Conservation (phyloP, 1,140 invertebrate species). For the Rhopalosiphum padi region DNA sequence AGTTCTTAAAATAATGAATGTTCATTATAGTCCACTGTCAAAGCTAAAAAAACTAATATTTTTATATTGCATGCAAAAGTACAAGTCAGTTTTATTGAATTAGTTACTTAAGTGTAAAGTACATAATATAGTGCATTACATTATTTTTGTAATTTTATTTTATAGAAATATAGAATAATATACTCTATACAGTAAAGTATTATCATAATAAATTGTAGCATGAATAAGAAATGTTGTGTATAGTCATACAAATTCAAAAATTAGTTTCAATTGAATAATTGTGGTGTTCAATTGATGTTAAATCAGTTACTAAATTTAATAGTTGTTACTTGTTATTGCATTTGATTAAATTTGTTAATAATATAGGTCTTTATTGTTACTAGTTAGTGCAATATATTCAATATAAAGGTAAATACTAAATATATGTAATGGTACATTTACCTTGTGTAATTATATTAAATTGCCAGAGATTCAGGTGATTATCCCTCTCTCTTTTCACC, state of each 20-base stretch:
- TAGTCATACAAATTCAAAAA: background rate
- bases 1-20: background rate
- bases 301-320: background rate
- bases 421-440: background rate
- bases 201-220: background rate
- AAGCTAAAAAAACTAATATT: background rate
- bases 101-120: background rate
- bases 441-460: background rate
- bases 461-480: background rate
- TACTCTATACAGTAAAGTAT: background rate
- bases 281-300: background rate
- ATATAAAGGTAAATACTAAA: background rate
- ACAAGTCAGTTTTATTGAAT: background rate
- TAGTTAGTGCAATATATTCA: background rate
- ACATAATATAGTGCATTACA: background rate
- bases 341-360: background rate
- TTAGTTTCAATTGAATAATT: conserved; percentile 24
- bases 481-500: background rate
- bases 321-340: background rate
- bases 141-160: background rate
- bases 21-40: background rate
- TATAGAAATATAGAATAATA: background rate
- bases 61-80: background rate
- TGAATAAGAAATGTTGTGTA: background rate
- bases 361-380: background rate